A percentile compares a stretch with the other conserved stretches of the same genome.
Conservation (phyloP, 2,888 invertebrate species). For the Octonoba sinensis region DNA sequence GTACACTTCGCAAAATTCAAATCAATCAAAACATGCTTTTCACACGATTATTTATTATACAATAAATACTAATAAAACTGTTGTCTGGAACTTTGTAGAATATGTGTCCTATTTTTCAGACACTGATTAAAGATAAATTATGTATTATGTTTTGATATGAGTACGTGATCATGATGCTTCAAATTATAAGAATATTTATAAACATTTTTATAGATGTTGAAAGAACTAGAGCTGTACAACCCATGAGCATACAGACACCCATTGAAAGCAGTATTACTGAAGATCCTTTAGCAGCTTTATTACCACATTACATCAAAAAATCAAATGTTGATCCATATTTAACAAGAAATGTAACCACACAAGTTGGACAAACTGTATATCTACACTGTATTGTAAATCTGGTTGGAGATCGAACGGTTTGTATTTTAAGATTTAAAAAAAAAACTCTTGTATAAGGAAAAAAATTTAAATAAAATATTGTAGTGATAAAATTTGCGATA, state of each 20-base stretch:
- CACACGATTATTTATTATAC: too few species aligned
- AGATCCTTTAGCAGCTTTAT: constrained; percentile 55
- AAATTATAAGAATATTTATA: too few species aligned
- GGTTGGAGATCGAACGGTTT: constrained; percentile 67
- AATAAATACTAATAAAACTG: too few species aligned
- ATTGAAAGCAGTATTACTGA: constrained; percentile 29
- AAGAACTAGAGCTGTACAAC: constrained; percentile 11
- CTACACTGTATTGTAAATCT: constrained; percentile 66
- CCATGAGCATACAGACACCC: constrained; percentile 28
- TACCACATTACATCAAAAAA: constrained; percentile 61
- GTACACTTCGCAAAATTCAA: too few species aligned
- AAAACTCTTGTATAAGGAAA: background rate
- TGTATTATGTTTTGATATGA: too few species aligned
- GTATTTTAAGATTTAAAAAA: constrained; percentile 19
- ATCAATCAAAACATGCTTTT: too few species aligned
- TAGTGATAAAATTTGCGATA: too few species aligned
- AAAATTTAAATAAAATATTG: too few species aligned
- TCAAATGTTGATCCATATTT: constrained; percentile 61
- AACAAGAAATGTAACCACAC: constrained; percentile 65
- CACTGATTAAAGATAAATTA: too few species aligned
- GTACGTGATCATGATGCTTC: too few species aligned
- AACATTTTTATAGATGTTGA: constrained; percentile 12
- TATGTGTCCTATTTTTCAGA: too few species aligned
- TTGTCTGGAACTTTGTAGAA: too few species aligned
- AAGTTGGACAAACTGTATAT: constrained; percentile 66